These are phyloP conservation scores for Amphilophus citrinellus DNA, from an alignment of 2,113 vertebrate genomes.

Conservation along the genomic window DNA sequence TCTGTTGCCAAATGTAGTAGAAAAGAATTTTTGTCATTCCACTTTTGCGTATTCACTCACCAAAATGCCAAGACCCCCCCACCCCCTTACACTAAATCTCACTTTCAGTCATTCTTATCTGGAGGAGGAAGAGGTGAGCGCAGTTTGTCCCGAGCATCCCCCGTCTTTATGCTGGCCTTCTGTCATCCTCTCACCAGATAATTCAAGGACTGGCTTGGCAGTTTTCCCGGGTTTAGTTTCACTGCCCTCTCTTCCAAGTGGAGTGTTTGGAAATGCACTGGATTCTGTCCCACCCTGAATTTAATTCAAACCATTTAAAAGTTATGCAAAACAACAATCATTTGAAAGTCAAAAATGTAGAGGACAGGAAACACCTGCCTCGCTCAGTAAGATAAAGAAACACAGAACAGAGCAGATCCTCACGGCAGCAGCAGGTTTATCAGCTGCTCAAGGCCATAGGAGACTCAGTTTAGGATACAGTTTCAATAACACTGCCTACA, in stretches of 20 bases:
- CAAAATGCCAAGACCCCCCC: neutral
- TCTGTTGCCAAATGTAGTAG: constrained; percentile 27
- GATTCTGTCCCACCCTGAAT: constrained; percentile 6
- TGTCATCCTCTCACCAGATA: constrained; percentile 37
- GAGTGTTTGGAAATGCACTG: neutral
- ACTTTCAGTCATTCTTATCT: neutral
- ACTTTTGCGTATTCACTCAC: neutral
- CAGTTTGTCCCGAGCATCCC: neutral
- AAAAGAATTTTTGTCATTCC: constrained; percentile 11
- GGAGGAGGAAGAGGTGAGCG: neutral
- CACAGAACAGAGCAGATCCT: neutral
- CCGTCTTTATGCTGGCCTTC: constrained; percentile 8
- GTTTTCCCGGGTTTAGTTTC: constrained; percentile 8
- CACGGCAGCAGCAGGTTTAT: neutral
- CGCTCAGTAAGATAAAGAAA: constrained; percentile 4
- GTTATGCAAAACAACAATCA: constrained; percentile 19
- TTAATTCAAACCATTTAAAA: constrained; percentile 7
- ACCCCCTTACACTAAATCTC: no score
- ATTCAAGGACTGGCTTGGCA: constrained; percentile 2
- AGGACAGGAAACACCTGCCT: neutral
- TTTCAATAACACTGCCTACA: neutral
- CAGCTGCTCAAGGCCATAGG: constrained; percentile 24
- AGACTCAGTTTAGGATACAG: constrained; percentile 5
- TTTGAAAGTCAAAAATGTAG: constrained; percentile 50
- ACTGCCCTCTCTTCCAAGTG: neutral